phyloP scores from a whole-genome alignment of 1,140 invertebrate genomes.

The Drosophila sp. region DNA sequence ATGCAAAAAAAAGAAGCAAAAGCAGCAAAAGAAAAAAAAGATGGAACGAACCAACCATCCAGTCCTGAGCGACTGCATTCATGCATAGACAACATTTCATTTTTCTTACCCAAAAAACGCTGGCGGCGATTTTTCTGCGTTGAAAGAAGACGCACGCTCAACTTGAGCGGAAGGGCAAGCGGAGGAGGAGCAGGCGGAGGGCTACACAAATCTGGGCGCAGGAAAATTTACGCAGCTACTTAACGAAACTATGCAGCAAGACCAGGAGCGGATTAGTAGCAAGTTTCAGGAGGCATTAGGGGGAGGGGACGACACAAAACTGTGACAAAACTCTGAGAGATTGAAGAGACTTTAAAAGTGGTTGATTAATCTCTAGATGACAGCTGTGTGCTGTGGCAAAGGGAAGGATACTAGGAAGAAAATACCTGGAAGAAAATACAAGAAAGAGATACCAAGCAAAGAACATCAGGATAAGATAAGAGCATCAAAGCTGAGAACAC shows the following conservation, averaged over 20 bases:
- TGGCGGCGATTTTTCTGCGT: conserved; percentile 61
- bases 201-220: conserved; percentile 56
- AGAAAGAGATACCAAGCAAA: too few relatives aligned
- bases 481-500: too few relatives aligned
- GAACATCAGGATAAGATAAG: too few relatives aligned
- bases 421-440: too few relatives aligned
- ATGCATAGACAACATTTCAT: conserved; percentile 67
- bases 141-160: conserved; percentile 50
- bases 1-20: conserved; percentile 33
- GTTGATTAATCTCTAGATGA: too few relatives aligned
- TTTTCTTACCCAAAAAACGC: conserved; percentile 55
- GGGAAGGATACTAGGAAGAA: too few relatives aligned
- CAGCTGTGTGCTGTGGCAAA: too few relatives aligned
- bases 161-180: conserved; percentile 3
- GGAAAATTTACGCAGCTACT: conserved; percentile 77
- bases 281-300: not conserved
- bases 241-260: conserved; percentile 71
- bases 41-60: conserved; percentile 20
- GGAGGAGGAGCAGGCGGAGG: not conserved
- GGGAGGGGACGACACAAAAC: not conserved
- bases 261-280: conserved; percentile 5
- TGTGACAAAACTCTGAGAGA: too few relatives aligned
- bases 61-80: conserved; percentile 47
- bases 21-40: conserved; percentile 34
- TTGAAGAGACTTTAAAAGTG: too few relatives aligned